Conservation (phyloP, 2,888 invertebrate genomes). For the Mythimna impura region DNA sequence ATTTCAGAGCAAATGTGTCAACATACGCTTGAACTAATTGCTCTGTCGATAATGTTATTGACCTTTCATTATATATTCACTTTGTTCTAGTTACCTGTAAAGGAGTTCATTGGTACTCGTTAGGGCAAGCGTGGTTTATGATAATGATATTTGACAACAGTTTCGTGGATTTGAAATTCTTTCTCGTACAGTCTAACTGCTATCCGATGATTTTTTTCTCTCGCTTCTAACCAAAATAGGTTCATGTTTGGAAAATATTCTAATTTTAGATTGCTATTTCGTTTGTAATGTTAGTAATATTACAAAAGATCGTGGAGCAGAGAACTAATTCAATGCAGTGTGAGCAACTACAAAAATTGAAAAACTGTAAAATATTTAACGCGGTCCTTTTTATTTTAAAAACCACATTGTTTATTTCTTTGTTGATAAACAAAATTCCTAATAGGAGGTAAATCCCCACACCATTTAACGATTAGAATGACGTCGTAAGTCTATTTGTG, state of each 20-base stretch:
- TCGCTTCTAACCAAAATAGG: too few species aligned
- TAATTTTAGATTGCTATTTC: too few species aligned
- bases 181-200: not conserved
- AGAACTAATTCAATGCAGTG: not conserved
- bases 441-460: slow-evolving; percentile 21
- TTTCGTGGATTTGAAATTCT: not conserved
- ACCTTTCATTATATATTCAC: slow-evolving; percentile 3
- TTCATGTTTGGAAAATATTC: not conserved
- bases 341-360: not conserved
- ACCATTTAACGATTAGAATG: not conserved
- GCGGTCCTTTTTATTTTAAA: not conserved
- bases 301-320: too few species aligned
- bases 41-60: slow-evolving; percentile 18
- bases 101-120: not conserved
- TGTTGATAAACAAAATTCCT: slow-evolving; percentile 3
- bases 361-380: not conserved
- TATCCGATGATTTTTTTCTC: too few species aligned
- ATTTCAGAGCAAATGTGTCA: slow-evolving; percentile 44
- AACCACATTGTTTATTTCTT: not conserved
- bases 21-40: slow-evolving; percentile 28
- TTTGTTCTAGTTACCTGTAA: slow-evolving; percentile 7
- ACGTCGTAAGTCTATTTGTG: not conserved
- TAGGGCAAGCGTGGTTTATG: not conserved
- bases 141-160: not conserved
- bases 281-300: too few species aligned